Conservation (phyloP, 2,113 vertebrate genomes). For the Raphicerus campestris region DNA sequence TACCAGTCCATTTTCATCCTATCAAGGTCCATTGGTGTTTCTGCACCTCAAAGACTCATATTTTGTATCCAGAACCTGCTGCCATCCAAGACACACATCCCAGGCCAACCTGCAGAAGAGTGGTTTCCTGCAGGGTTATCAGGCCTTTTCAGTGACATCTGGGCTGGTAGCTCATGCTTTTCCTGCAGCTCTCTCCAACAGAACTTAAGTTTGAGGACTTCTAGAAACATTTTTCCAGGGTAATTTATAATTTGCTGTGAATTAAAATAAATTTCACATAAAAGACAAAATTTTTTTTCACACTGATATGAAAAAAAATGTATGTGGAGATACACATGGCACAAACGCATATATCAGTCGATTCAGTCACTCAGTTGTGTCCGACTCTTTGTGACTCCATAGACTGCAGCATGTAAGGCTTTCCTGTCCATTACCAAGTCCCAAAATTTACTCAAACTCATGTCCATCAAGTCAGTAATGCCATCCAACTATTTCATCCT, state of each 20-base stretch:
- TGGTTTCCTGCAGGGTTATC: constrained; percentile 74
- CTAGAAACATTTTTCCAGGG: constrained; percentile 53
- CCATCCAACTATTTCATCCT: neutral
- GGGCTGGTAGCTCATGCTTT: constrained; percentile 56
- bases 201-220: constrained; percentile 53
- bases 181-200: constrained; percentile 53
- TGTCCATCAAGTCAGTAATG: neutral
- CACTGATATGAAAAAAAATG: no score
- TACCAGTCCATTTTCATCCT: neutral
- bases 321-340: no score
- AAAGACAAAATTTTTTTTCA: no score
- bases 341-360: neutral
- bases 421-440: neutral
- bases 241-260: constrained; percentile 65
- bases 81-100: constrained; percentile 58
- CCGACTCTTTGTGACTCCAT: neutral
- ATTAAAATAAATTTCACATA: neutral
- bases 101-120: constrained; percentile 56
- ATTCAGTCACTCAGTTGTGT: neutral
- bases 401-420: neutral
- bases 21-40: neutral
- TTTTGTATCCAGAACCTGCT: constrained; percentile 48
- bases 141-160: constrained; percentile 77
- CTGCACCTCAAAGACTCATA: neutral
- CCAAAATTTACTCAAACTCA: neutral